Evolutionary conservation across 1,140 invertebrate species (phyloP).

Genomic region (Spodoptera frugiperda): DNA sequence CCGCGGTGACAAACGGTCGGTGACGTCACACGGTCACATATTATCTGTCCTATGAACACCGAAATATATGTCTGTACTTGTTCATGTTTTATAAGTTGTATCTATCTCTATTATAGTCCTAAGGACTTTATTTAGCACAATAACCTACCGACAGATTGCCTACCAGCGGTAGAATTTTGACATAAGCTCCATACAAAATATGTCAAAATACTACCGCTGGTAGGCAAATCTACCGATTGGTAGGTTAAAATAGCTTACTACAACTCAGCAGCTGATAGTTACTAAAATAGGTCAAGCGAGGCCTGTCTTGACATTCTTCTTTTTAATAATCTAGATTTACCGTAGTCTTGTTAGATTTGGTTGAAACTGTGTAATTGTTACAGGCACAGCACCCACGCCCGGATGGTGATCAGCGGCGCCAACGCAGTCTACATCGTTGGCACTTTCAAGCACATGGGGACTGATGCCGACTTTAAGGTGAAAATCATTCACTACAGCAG

Average conservation of each 20-base stretch:
- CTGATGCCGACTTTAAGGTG: conserved; percentile 91
- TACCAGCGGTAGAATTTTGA: too few species aligned
- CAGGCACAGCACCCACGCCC: conserved; percentile 91
- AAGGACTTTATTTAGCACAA: too few species aligned
- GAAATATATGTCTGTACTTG: conserved; percentile 1
- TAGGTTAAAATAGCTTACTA: too few species aligned
- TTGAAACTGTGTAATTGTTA: conserved; percentile 55
- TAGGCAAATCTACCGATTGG: too few species aligned
- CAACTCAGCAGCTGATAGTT: too few species aligned
- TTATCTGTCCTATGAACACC: conserved; percentile 20
- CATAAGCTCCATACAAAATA: too few species aligned
- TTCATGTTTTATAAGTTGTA: background rate
- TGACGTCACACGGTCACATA: conserved; percentile 36
- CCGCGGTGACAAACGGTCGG: conserved; percentile 8
- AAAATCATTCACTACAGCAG: background rate
- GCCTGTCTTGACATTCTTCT: too few species aligned
- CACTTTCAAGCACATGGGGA: conserved; percentile 91
- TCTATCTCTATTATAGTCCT: too few species aligned
- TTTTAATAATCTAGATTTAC: too few species aligned
- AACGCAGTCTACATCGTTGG: conserved; percentile 92
- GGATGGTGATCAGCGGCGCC: conserved; percentile 91
- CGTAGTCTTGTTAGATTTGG: too few species aligned
- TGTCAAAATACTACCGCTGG: too few species aligned
- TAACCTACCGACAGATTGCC: background rate
- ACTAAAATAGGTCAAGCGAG: too few species aligned